Evolutionary conservation across 2,797 vertebrate genomes (phyloP).

Genomic region (Paramormyrops hopkinsi): DNA sequence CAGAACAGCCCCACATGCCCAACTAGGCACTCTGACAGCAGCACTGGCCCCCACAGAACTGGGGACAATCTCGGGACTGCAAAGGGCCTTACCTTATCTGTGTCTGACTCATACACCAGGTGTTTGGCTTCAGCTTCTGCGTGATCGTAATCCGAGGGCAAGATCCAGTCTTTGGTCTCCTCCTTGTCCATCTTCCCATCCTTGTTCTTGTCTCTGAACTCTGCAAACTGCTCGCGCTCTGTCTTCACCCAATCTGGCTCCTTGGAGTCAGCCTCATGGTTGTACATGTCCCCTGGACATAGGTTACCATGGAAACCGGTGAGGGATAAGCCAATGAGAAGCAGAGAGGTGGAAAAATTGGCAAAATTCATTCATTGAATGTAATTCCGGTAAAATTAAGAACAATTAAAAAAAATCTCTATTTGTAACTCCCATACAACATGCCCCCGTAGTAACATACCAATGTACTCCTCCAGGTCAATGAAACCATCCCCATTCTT

Average conservation of each 20-base stretch:
- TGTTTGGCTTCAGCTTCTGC: conserved; percentile 93
- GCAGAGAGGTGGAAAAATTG: not conserved
- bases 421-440: not conserved
- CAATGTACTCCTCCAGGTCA: conserved; percentile 92
- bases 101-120: conserved; percentile 89
- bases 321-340: not conserved
- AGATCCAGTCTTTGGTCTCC: conserved; percentile 95
- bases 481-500: conserved; percentile 95
- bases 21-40: not conserved
- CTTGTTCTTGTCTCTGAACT: conserved; percentile 92
- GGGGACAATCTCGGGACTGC: not conserved
- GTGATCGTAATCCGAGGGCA: conserved; percentile 92
- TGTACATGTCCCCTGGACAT: conserved; percentile 90
- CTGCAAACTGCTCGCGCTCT: conserved; percentile 87
- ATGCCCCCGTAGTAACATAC: conserved; percentile 55
- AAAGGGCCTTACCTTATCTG: conserved; percentile 72
- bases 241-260: conserved; percentile 97
- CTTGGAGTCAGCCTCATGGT: conserved; percentile 75
- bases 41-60: not conserved
- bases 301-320: not conserved
- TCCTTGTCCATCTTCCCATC: conserved; percentile 96
- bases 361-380: not conserved
- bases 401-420: not conserved
- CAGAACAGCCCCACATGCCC: not conserved
- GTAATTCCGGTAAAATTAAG: not conserved